These are phyloP conservation scores for Gallinago media DNA, from an alignment of 2,113 vertebrate species.

Conservation along the genomic window DNA sequence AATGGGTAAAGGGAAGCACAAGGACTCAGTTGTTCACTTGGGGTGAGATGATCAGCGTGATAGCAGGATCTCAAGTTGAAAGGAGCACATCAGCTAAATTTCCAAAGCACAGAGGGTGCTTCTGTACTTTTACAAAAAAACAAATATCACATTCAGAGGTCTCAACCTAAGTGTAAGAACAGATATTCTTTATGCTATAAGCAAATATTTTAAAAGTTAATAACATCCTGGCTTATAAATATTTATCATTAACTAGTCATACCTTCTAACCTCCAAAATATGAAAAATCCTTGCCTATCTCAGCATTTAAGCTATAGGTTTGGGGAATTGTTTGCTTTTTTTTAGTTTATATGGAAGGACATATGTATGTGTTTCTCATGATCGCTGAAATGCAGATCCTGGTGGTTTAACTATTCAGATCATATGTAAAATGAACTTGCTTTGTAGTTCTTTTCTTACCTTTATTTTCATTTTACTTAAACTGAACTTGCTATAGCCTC, in stretches of 20 bases:
- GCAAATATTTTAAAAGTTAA: constrained; percentile 24
- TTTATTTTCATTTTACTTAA: constrained; percentile 44
- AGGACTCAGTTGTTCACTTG: neutral
- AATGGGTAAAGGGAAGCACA: neutral
- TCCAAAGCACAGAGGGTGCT: neutral
- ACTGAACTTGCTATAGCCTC: neutral
- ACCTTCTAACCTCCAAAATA: neutral
- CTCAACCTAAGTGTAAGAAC: neutral
- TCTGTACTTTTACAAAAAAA: neutral
- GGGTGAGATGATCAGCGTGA: neutral
- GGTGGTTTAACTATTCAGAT: neutral
- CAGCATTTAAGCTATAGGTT: neutral
- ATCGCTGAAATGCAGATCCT: neutral
- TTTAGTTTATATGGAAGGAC: neutral
- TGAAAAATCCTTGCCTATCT: neutral
- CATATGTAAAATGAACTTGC: neutral
- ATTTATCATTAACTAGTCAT: constrained; percentile 24
- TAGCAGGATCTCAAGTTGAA: neutral
- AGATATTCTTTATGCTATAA: neutral
- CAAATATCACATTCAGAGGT: neutral
- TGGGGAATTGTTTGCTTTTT: neutral
- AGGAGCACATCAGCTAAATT: neutral
- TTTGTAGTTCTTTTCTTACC: neutral
- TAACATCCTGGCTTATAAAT: neutral
- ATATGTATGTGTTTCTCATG: neutral